A percentile compares a stretch with the other conserved stretches of the same genome.
Evolutionary conservation across 2,797 vertebrate genomes (phyloP).

Genomic region (Malurus leucopterus): DNA sequence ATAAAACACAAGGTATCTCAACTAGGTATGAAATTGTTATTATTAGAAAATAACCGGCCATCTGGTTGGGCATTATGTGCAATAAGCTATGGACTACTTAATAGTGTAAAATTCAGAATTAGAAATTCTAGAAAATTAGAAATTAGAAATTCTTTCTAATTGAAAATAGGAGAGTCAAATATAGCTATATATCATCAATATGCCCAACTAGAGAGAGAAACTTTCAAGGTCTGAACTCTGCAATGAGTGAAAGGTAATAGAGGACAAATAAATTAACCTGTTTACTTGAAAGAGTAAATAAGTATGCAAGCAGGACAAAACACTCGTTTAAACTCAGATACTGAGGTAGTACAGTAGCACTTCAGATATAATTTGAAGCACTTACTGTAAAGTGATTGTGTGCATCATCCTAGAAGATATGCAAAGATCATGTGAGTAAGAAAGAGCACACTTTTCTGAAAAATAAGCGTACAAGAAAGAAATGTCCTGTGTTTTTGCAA

Average conservation of each 20-base stretch:
- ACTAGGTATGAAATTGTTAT: background rate
- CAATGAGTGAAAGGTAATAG: background rate
- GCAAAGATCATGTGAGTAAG: background rate
- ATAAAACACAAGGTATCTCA: background rate
- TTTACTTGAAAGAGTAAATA: background rate
- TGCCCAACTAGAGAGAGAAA: background rate
- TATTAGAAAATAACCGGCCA: background rate
- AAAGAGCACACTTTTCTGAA: background rate
- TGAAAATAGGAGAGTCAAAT: background rate
- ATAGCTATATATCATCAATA: background rate
- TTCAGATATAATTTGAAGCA: background rate
- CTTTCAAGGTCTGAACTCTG: background rate
- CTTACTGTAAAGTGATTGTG: background rate
- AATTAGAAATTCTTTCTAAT: background rate
- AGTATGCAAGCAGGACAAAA: background rate
- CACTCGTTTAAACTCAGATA: background rate
- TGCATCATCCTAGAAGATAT: background rate
- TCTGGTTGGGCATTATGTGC: background rate
- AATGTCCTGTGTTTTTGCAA: background rate
- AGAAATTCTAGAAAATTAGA: too few species aligned
- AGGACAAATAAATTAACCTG: background rate
- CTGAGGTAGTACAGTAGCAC: background rate
- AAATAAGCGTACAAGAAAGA: background rate
- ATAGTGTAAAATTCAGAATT: background rate
- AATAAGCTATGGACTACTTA: background rate